phyloP scores from a whole-genome alignment of 2,113 vertebrate genomes.

The Myotis yumanensis region DNA sequence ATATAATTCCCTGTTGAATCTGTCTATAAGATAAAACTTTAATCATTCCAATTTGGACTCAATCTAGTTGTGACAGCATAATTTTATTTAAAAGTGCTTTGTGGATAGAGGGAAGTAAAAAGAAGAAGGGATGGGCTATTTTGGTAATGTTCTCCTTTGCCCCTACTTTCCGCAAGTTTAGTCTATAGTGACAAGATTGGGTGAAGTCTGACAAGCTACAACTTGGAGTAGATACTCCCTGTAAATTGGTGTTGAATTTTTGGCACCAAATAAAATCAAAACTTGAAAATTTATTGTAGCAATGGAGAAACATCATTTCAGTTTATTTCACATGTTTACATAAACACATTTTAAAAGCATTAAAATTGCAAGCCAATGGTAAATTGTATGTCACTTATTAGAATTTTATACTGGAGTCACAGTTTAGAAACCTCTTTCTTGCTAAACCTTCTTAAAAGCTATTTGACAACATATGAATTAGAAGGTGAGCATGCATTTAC shows the following conservation, averaged over 20 bases:
- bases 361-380: not conserved
- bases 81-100: conserved; percentile 46
- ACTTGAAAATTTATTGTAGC: not conserved
- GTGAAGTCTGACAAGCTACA: not conserved
- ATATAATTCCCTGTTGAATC: conserved; percentile 68
- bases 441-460: conserved; percentile 16
- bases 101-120: not conserved
- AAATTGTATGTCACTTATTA: not conserved
- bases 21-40: conserved; percentile 72
- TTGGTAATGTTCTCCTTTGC: not conserved
- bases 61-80: conserved; percentile 24
- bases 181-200: fast-evolving
- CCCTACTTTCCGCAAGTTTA: not conserved
- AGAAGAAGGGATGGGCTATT: not conserved
- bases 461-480: conserved; percentile 52
- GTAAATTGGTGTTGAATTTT: not conserved
- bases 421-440: not conserved
- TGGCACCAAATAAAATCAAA: not conserved
- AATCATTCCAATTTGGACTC: conserved; percentile 37
- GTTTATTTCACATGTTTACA: not conserved
- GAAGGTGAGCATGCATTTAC: not conserved
- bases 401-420: not conserved
- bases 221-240: not conserved
- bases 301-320: not conserved
- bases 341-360: not conserved